Conservation (phyloP, 1,140 invertebrate species). For the Temnothorax curvispinosus region DNA sequence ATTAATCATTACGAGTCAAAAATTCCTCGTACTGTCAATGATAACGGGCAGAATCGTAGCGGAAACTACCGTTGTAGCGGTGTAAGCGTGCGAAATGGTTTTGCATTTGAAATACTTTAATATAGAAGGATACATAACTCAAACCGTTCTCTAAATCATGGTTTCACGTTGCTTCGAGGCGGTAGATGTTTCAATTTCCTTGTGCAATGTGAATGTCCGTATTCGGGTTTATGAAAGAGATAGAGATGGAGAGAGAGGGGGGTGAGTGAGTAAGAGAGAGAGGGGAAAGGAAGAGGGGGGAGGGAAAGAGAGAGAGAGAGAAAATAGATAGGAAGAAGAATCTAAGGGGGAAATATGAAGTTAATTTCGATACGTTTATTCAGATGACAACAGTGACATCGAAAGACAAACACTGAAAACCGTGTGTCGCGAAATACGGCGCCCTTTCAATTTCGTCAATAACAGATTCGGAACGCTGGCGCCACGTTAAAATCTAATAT, state of each 20-base stretch:
- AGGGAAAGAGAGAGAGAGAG: not conserved
- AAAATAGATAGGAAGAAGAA: not conserved
- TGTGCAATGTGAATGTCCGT: slow-evolving; percentile 82
- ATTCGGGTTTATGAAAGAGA: slow-evolving; percentile 67
- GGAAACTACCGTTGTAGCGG: slow-evolving; percentile 42
- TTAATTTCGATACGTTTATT: slow-evolving; percentile 69
- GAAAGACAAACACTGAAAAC: slow-evolving; percentile 52
- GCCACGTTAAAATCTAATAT: slow-evolving; percentile 57
- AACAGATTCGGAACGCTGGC: slow-evolving; percentile 41
- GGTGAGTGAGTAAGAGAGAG: not conserved
- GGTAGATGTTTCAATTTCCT: slow-evolving; percentile 86
- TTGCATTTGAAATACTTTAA: slow-evolving; percentile 82
- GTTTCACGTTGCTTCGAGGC: slow-evolving; percentile 80
- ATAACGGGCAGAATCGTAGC: not conserved
- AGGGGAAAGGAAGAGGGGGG: no score
- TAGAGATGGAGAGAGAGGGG: slow-evolving; percentile 41
- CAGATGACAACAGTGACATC: slow-evolving; percentile 21
- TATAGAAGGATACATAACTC: slow-evolving; percentile 83
- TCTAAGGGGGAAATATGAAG: slow-evolving; percentile 50
- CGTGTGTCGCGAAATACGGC: slow-evolving; percentile 2
- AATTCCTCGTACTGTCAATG: not conserved
- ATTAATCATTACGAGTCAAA: slow-evolving; percentile 1
- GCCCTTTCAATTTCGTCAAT: slow-evolving; percentile 58
- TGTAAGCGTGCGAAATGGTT: slow-evolving; percentile 75
- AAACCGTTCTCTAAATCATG: slow-evolving; percentile 84